These are phyloP conservation scores for Ichneumon xanthorius DNA, from an alignment of 2,888 invertebrate species.

Conservation along the genomic window DNA sequence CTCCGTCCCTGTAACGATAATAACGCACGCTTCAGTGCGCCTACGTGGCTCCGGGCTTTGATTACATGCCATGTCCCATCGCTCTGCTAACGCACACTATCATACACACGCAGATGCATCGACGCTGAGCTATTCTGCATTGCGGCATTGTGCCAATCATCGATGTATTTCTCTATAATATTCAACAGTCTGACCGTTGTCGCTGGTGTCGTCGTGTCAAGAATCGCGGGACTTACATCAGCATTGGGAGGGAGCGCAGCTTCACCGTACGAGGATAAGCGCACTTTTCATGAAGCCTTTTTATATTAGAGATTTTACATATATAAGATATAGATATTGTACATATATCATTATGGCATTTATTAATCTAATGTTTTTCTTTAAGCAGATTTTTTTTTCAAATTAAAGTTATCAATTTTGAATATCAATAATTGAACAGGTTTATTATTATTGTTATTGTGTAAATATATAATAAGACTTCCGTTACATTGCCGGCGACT, in stretches of 20 bases:
- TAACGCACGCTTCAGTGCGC: slow-evolving; percentile 12
- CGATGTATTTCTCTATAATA: neutral
- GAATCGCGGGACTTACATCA: no score
- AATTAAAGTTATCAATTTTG: no score
- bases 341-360: neutral
- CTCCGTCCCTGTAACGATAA: slow-evolving; percentile 15
- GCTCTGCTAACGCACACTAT: neutral
- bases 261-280: no score
- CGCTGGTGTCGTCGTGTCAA: no score
- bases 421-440: no score
- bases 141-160: neutral
- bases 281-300: no score
- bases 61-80: slow-evolving; percentile 15
- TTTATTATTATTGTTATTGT: neutral
- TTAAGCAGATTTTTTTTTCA: neutral
- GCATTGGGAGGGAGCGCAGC: no score
- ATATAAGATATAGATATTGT: no score
- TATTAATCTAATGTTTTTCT: neutral
- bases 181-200: no score
- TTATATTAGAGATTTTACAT: no score
- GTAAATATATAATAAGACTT: neutral
- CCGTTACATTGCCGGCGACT: neutral
- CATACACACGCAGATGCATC: neutral
- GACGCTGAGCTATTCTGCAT: neutral
- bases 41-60: slow-evolving; percentile 21